Conservation (phyloP, 1,140 invertebrate genomes). For the Drosophila yakuba region DNA sequence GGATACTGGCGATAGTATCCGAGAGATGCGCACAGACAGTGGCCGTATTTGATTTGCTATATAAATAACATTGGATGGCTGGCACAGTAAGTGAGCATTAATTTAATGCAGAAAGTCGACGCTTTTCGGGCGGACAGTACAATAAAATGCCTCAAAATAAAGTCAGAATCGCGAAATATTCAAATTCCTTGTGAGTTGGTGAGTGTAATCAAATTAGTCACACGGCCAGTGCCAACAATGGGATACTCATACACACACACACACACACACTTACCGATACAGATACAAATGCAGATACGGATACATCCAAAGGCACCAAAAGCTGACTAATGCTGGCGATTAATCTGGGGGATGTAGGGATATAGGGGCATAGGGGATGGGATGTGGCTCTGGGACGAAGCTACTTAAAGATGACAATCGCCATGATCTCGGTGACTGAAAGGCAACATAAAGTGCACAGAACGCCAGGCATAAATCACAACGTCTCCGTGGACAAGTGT, state of each 20-base stretch:
- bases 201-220: slow-evolving; percentile 72
- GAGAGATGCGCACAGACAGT: slow-evolving; percentile 18
- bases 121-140: slow-evolving; percentile 27
- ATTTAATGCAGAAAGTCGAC: slow-evolving; percentile 64
- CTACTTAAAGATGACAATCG: slow-evolving; percentile 54
- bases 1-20: slow-evolving; percentile 41
- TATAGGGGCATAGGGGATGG: slow-evolving; percentile 7
- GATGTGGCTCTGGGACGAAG: slow-evolving; percentile 20
- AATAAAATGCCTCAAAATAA: slow-evolving; percentile 50
- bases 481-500: slow-evolving; percentile 8
- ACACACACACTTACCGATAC: neutral
- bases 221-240: slow-evolving; percentile 54
- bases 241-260: neutral
- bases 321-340: slow-evolving; percentile 73
- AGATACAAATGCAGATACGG: neutral
- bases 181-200: slow-evolving; percentile 37
- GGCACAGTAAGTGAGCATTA: slow-evolving; percentile 75
- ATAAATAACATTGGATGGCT: slow-evolving; percentile 58
- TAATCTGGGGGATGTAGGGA: slow-evolving; percentile 36
- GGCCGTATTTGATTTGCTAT: slow-evolving; percentile 28
- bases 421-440: slow-evolving; percentile 32
- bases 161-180: slow-evolving; percentile 55
- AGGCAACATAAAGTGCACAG: slow-evolving; percentile 54
- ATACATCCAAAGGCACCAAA: slow-evolving; percentile 6
- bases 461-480: slow-evolving; percentile 66